These are phyloP conservation scores for Rhopilema esculentum DNA, from an alignment of 30 jellyfish, hydroid and myxozoan species.

Conservation along the genomic window DNA sequence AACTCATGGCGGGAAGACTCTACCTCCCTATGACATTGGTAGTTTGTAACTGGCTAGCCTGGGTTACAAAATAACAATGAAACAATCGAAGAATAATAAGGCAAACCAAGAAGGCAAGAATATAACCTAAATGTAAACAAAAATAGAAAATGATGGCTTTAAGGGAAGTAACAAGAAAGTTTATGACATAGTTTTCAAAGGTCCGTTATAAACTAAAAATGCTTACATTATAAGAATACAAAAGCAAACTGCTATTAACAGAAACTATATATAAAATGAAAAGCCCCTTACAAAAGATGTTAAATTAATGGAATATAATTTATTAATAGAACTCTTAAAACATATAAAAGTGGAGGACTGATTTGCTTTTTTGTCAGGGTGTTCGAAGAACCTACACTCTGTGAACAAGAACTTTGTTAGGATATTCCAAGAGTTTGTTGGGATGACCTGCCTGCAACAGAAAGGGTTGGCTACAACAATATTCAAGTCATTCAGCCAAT, in stretches of 20 bases:
- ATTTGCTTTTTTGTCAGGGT: too few relatives aligned
- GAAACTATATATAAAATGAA: background rate
- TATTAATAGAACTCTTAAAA: too few relatives aligned
- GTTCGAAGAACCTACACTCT: too few relatives aligned
- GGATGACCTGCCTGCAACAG: too few relatives aligned
- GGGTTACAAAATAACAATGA: background rate
- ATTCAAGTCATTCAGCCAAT: background rate
- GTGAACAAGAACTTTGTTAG: too few relatives aligned
- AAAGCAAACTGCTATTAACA: background rate
- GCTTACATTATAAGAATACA: too few relatives aligned
- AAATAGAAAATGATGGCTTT: background rate
- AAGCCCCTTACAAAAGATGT: background rate
- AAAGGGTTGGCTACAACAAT: too few relatives aligned
- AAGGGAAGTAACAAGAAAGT: background rate
- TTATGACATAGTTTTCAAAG: background rate
- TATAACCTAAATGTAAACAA: background rate
- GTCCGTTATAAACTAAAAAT: background rate
- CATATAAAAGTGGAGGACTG: too few relatives aligned
- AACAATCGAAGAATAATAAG: background rate
- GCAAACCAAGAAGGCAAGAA: background rate
- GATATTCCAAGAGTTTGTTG: too few relatives aligned
- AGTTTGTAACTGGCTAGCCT: background rate
- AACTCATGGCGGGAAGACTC: background rate
- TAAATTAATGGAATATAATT: too few relatives aligned
- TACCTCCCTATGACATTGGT: background rate